Percentiles rank a stretch among this genome's conserved stretches.
Conservation (phyloP, 2,888 invertebrate species). For the Epistrophella euchroma region DNA sequence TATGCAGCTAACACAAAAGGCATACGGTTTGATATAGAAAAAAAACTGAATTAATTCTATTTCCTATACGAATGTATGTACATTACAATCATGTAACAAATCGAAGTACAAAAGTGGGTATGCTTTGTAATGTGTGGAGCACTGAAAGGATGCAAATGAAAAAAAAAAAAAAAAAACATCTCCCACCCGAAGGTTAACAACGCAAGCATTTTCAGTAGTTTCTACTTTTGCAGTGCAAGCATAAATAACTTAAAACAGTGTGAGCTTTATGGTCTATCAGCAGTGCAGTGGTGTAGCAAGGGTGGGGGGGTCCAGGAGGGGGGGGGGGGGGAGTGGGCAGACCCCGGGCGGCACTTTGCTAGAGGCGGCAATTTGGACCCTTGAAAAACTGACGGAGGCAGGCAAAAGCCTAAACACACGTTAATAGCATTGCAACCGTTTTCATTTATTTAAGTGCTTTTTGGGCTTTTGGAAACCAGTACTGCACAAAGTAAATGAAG, state of each 20-base stretch:
- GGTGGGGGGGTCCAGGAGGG: too few relatives aligned
- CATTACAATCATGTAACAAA: conserved; percentile 5
- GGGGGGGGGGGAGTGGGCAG: too few relatives aligned
- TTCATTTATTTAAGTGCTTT: too few relatives aligned
- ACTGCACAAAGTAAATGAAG: too few relatives aligned
- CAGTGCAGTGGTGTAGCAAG: too few relatives aligned
- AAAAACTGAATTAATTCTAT: conserved; percentile 51
- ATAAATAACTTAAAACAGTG: not conserved
- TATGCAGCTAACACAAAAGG: not conserved
- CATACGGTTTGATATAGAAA: conserved; percentile 26
- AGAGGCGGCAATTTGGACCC: too few relatives aligned
- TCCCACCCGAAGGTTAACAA: conserved; percentile 1
- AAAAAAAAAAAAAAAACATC: not conserved
- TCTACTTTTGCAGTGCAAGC: not conserved
- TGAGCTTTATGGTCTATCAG: too few relatives aligned
- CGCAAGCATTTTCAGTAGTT: not conserved
- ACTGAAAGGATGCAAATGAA: not conserved
- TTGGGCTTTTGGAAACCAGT: too few relatives aligned
- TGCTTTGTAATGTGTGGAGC: conserved; percentile 2
- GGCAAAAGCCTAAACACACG: too few relatives aligned
- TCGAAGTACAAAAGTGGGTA: conserved; percentile 31
- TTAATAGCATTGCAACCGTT: too few relatives aligned
- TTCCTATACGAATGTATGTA: conserved; percentile 33
- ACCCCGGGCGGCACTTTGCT: too few relatives aligned
- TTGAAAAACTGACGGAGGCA: too few relatives aligned